A percentile compares a stretch with the other conserved stretches of the same genome.
These are phyloP conservation scores for Eueides isabella DNA, from an alignment of 1,140 invertebrate species.

Conservation along the genomic window DNA sequence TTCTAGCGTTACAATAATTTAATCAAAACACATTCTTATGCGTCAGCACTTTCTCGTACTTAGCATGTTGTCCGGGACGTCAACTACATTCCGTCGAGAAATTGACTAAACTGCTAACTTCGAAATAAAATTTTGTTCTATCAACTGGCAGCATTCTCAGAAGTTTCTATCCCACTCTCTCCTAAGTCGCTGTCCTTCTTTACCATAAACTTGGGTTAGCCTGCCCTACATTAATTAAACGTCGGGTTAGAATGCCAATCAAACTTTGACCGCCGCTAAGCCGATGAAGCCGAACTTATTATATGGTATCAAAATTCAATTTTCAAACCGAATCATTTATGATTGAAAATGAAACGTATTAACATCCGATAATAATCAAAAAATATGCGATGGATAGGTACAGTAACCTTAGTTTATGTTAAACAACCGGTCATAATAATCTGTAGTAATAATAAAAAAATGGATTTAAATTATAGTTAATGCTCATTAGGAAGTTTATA, in stretches of 20 bases:
- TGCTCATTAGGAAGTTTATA: conserved; percentile 14
- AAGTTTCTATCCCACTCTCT: conserved; percentile 53
- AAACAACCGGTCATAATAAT: background rate
- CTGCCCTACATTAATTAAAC: conserved; percentile 75
- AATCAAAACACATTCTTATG: conserved; percentile 27
- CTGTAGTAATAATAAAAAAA: background rate
- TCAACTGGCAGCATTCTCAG: conserved; percentile 70
- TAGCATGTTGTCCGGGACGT: conserved; percentile 34
- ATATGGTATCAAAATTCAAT: conserved; percentile 80
- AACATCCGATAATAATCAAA: conserved; percentile 54
- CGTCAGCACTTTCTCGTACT: conserved; percentile 37
- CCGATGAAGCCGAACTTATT: conserved; percentile 77
- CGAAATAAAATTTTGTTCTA: conserved; percentile 60
- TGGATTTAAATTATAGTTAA: background rate
- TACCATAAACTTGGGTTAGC: conserved; percentile 56
- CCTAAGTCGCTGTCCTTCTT: conserved; percentile 47
- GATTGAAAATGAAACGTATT: conserved; percentile 63
- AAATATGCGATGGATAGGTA: conserved; percentile 38
- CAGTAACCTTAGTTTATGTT: background rate
- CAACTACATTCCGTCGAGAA: conserved; percentile 30
- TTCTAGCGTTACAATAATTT: conserved; percentile 7
- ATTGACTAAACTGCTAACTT: conserved; percentile 54
- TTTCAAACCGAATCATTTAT: conserved; percentile 60
- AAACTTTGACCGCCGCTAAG: conserved; percentile 78
- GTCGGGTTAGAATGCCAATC: conserved; percentile 76